A percentile compares a stretch with the other conserved stretches of the same genome.
Evolutionary conservation across 2,113 vertebrate species (phyloP).

Genomic region (Coryphaenoides rupestris): DNA sequence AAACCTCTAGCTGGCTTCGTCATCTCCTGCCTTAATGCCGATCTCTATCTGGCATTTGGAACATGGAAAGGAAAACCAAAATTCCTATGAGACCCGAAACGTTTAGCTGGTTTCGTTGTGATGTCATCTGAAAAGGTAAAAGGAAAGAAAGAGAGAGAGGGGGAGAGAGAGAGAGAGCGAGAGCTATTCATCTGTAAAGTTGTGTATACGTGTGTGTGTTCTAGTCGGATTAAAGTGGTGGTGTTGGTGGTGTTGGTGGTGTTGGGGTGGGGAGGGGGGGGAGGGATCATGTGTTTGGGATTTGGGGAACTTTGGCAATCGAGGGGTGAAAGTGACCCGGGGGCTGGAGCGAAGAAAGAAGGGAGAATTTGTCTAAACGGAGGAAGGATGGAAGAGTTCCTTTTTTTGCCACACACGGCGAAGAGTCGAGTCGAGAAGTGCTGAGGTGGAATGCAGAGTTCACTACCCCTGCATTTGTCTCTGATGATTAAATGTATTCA

Average conservation of each 20-base stretch:
- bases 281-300: slow-evolving; percentile 68
- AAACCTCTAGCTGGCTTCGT: slow-evolving; percentile 12
- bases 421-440: too few relatives aligned
- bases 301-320: slow-evolving; percentile 64
- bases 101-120: neutral
- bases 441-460: too few relatives aligned
- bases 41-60: neutral
- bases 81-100: neutral
- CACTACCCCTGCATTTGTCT: too few relatives aligned
- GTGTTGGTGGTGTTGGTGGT: slow-evolving; percentile 24
- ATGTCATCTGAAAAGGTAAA: neutral
- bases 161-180: slow-evolving; percentile 6
- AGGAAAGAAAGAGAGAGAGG: neutral
- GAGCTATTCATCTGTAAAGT: slow-evolving; percentile 24
- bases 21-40: slow-evolving; percentile 2
- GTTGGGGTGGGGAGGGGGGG: neutral
- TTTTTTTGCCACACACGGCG: neutral
- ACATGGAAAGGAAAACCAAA: too few relatives aligned
- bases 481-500: too few relatives aligned
- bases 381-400: too few relatives aligned
- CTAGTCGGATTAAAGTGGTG: slow-evolving; percentile 23
- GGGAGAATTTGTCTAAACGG: slow-evolving; percentile 10
- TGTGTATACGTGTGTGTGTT: slow-evolving; percentile 29
- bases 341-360: slow-evolving; percentile 19
- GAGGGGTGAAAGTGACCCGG: slow-evolving; percentile 48